A percentile compares a stretch with the other conserved stretches of the same genome.
Conservation (phyloP, 2,113 vertebrate genomes). For the Muntiacus muntjak region DNA sequence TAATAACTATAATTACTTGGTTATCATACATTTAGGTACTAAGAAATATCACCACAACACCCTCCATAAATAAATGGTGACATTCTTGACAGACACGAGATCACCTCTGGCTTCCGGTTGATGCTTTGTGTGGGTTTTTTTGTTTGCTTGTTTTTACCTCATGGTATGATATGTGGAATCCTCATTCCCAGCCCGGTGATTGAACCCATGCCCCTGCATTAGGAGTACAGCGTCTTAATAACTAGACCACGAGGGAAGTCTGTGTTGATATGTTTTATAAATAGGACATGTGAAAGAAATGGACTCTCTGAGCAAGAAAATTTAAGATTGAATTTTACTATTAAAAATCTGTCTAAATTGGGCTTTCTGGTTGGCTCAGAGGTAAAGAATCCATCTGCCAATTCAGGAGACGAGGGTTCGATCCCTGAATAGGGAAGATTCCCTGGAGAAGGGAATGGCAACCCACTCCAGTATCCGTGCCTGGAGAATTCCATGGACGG, state of each 20-base stretch:
- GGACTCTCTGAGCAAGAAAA: neutral
- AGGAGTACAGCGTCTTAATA: accelerated
- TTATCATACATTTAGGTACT: neutral
- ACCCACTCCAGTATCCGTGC: neutral
- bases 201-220: neutral
- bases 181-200: neutral
- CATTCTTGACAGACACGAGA: neutral
- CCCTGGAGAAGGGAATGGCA: neutral
- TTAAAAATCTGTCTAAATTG: constrained; percentile 58
- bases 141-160: neutral
- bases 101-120: neutral
- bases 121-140: neutral
- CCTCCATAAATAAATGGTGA: neutral
- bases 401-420: neutral
- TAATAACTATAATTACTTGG: neutral
- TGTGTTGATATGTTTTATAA: neutral
- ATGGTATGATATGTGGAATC: neutral
- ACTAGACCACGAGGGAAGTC: neutral
- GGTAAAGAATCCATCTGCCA: neutral
- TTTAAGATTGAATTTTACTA: neutral
- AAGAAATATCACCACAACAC: neutral
- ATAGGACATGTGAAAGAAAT: neutral
- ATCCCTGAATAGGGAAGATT: neutral
- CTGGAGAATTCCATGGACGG: neutral
- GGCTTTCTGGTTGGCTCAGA: neutral